Percentiles rank a stretch among this genome's conserved stretches.
phyloP scores from a whole-genome alignment of 2,113 vertebrate species.

The Rafetus swinhoei region DNA sequence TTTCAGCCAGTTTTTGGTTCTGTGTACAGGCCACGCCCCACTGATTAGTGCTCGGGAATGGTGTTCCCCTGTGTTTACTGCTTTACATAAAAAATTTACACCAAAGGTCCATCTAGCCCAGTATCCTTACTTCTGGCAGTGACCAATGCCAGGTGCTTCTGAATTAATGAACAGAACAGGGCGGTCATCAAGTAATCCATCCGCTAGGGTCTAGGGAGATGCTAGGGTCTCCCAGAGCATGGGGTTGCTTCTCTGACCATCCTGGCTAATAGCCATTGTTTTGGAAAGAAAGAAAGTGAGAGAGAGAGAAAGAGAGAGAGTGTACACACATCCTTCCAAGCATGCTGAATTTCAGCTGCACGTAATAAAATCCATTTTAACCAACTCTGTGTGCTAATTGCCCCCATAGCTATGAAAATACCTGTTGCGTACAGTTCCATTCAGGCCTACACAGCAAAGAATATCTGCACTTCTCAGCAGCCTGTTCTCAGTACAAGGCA shows the following conservation, averaged over 20 bases:
- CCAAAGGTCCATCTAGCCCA: not conserved
- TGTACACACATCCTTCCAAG: not conserved
- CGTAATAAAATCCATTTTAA: not conserved
- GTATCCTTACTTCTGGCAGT: not conserved
- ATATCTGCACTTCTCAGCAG: not conserved
- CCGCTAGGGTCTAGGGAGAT: not conserved
- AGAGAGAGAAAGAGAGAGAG: not conserved
- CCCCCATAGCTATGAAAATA: not conserved
- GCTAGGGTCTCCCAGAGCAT: not conserved
- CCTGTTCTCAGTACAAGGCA: not conserved
- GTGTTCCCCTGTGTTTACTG: not conserved
- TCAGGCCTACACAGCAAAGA: not conserved
- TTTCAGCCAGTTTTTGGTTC: not conserved
- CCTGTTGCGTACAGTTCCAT: rapidly evolving
- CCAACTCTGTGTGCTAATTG: rapidly evolving
- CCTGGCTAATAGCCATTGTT: not conserved
- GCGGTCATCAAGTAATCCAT: not conserved
- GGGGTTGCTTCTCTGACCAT: not conserved
- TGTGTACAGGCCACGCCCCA: not conserved
- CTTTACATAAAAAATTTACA: not conserved
- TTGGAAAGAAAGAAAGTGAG: no score
- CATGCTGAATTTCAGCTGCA: not conserved
- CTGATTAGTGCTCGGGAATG: not conserved
- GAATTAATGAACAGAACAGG: not conserved
- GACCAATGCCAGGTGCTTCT: not conserved